Percentiles rank a stretch among this genome's conserved stretches.
Conservation (phyloP, 2,113 vertebrate species). For the Anseranas semipalmata region DNA sequence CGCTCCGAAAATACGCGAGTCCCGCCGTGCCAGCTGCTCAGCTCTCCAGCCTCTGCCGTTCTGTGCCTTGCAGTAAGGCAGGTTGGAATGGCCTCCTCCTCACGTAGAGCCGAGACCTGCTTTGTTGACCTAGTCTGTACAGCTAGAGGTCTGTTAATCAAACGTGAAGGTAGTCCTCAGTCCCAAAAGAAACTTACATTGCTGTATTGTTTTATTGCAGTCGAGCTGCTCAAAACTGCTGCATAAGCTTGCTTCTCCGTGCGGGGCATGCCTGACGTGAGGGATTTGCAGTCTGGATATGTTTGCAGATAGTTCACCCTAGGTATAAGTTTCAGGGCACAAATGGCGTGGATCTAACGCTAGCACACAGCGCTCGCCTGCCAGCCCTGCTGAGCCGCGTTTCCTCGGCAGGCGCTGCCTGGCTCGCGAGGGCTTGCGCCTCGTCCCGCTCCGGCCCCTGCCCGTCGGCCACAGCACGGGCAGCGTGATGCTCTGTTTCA, state of each 20-base stretch:
- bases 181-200: neutral
- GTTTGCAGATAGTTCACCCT: neutral
- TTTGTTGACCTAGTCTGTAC: neutral
- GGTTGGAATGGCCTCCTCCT: neutral
- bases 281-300: neutral
- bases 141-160: neutral
- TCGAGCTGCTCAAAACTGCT: neutral
- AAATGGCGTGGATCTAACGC: neutral
- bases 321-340: fast-evolving
- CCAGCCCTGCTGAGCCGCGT: neutral
- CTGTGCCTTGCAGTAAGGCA: neutral
- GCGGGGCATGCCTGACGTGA: fast-evolving
- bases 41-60: neutral
- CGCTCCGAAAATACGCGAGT: neutral
- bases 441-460: too few relatives aligned
- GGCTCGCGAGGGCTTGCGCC: neutral
- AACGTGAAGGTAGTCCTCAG: neutral
- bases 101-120: neutral
- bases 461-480: too few relatives aligned
- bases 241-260: fast-evolving
- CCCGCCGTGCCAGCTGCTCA: neutral
- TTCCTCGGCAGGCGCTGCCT: too few relatives aligned
- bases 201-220: neutral
- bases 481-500: neutral
- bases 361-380: neutral